Conservation (phyloP, 2,113 vertebrate genomes). For the Morone saxatilis region DNA sequence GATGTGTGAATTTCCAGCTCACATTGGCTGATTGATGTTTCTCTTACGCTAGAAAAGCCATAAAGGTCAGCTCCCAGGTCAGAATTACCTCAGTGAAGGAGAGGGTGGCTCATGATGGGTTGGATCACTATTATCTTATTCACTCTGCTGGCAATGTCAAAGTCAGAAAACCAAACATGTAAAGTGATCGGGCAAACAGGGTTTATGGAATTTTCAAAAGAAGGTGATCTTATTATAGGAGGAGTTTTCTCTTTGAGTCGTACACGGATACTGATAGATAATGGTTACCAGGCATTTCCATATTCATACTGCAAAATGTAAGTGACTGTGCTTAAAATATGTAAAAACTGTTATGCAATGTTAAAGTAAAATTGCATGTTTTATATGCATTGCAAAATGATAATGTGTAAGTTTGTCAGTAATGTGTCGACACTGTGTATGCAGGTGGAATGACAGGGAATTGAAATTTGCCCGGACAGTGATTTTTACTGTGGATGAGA, state of each 20-base stretch:
- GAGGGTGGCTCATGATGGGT: conserved; percentile 59
- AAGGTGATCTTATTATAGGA: conserved; percentile 75
- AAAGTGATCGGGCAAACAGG: conserved; percentile 68
- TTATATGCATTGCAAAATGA: not conserved
- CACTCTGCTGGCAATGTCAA: conserved; percentile 41
- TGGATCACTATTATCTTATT: conserved; percentile 56
- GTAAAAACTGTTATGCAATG: not conserved
- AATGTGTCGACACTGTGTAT: conserved; percentile 8
- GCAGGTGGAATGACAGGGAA: conserved; percentile 72
- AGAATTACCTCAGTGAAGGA: conserved; percentile 9
- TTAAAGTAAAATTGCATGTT: not conserved
- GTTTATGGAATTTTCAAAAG: conserved; percentile 69
- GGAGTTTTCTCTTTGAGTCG: conserved; percentile 71
- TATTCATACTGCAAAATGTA: conserved; percentile 56
- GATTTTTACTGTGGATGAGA: conserved; percentile 77
- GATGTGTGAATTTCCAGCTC: not conserved
- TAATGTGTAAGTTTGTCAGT: not conserved
- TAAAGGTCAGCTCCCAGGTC: conserved; percentile 46
- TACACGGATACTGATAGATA: conserved; percentile 14
- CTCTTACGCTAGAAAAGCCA: conserved; percentile 23
- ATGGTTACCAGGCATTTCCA: conserved; percentile 53
- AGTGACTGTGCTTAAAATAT: conserved; percentile 16
- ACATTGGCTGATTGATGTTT: conserved; percentile 17
- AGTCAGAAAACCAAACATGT: conserved; percentile 68
- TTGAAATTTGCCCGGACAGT: conserved; percentile 74